Evolutionary conservation across 1,140 invertebrate genomes (phyloP).

Genomic region (Helicoverpa armigera): DNA sequence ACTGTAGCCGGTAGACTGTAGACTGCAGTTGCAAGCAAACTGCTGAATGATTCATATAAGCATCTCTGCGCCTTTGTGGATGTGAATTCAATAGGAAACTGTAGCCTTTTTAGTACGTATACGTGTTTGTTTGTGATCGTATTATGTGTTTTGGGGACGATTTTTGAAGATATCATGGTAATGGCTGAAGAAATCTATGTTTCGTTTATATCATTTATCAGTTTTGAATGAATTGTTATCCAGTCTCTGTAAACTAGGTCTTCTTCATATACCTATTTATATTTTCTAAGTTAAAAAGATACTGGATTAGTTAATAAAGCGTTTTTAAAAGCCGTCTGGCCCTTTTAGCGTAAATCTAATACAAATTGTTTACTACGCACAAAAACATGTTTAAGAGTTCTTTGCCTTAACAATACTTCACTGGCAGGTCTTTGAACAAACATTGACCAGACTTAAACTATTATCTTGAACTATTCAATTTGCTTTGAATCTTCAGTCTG

Average conservation of each 20-base stretch:
- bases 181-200: not conserved
- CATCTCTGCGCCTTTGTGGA: constrained; percentile 36
- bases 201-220: not conserved
- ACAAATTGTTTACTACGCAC: not conserved
- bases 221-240: too few relatives aligned
- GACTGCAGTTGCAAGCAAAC: constrained; percentile 36
- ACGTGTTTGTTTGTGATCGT: constrained; percentile 6
- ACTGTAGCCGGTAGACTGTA: not conserved
- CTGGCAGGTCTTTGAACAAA: too few relatives aligned
- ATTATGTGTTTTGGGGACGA: constrained; percentile 2
- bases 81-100: constrained; percentile 43
- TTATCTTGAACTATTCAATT: constrained; percentile 4
- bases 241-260: too few relatives aligned
- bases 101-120: constrained; percentile 19
- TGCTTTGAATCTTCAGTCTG: not conserved
- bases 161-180: not conserved
- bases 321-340: not conserved
- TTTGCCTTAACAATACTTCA: too few relatives aligned
- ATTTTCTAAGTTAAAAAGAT: too few relatives aligned
- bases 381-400: too few relatives aligned
- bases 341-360: not conserved
- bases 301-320: too few relatives aligned
- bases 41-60: constrained; percentile 42
- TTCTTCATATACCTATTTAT: too few relatives aligned
- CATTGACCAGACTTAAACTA: not conserved